Conservation (phyloP, 2,888 invertebrate species). For the Cetonia aurata region DNA sequence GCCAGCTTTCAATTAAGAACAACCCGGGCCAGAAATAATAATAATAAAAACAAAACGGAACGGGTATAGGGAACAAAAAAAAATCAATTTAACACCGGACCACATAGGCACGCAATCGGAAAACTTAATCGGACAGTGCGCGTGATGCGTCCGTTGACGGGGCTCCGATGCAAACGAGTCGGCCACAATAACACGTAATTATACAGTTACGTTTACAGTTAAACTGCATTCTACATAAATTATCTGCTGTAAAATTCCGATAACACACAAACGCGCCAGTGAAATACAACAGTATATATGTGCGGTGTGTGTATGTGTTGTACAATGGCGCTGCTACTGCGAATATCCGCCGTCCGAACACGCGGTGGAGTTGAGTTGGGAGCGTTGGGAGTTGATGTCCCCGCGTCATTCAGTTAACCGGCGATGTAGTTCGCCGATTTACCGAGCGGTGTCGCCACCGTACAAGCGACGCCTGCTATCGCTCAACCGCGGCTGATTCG, state of each 20-base stretch:
- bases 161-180: constrained; percentile 26
- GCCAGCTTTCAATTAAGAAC: constrained; percentile 26
- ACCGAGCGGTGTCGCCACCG: constrained; percentile 32
- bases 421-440: constrained; percentile 18
- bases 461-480: constrained; percentile 9
- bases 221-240: constrained; percentile 40
- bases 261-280: constrained; percentile 21
- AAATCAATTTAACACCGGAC: constrained; percentile 23
- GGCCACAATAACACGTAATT: constrained; percentile 38
- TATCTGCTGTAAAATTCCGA: constrained; percentile 34
- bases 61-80: background rate
- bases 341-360: too few relatives aligned
- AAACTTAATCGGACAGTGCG: constrained; percentile 33
- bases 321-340: background rate
- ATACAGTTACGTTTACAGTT: constrained; percentile 40
- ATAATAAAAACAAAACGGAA: constrained; percentile 1
- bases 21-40: constrained; percentile 18
- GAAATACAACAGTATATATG: background rate
- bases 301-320: background rate
- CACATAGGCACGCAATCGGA: constrained; percentile 7
- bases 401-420: background rate
- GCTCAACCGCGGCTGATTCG: constrained; percentile 7
- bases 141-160: constrained; percentile 13
- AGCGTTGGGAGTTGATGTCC: constrained; percentile 11
- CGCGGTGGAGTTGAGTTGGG: background rate